Percentiles rank a stretch among this genome's conserved stretches.
phyloP scores from a whole-genome alignment of 2,888 invertebrate genomes.

The Heliothis peltigera region DNA sequence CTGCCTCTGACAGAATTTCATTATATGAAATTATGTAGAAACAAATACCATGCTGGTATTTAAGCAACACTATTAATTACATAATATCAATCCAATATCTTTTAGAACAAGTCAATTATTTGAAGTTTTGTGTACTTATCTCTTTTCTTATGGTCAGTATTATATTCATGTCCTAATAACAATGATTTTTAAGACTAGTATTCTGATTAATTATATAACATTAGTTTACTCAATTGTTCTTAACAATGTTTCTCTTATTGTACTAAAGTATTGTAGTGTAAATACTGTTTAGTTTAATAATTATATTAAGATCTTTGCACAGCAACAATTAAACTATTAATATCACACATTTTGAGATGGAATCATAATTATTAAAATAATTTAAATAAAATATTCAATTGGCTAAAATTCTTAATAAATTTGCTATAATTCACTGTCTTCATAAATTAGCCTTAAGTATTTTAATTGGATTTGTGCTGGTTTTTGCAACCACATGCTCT shows the following conservation, averaged over 20 bases:
- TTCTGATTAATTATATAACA: background rate
- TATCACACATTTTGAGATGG: constrained; percentile 58
- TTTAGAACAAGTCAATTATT: background rate
- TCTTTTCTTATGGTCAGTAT: no score
- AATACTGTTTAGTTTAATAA: constrained; percentile 29
- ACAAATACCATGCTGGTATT: constrained; percentile 14
- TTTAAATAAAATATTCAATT: constrained; percentile 37
- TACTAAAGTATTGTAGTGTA: constrained; percentile 6
- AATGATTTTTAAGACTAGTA: no score
- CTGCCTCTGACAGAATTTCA: constrained; percentile 33
- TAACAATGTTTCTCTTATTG: background rate
- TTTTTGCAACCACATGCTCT: constrained; percentile 70
- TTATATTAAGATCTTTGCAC: constrained; percentile 34
- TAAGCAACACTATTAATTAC: background rate
- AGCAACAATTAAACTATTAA: constrained; percentile 28
- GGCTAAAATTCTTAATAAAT: constrained; percentile 53
- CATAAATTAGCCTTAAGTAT: constrained; percentile 66
- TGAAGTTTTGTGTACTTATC: background rate
- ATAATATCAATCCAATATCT: background rate
- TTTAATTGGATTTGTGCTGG: constrained; percentile 63
- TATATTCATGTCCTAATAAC: no score
- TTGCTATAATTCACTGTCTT: constrained; percentile 24
- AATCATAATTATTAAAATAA: constrained; percentile 40
- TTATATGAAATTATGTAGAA: constrained; percentile 36
- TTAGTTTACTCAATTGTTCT: constrained; percentile 6